Conservation (phyloP, 2,888 invertebrate species). For the Globia sparganii region DNA sequence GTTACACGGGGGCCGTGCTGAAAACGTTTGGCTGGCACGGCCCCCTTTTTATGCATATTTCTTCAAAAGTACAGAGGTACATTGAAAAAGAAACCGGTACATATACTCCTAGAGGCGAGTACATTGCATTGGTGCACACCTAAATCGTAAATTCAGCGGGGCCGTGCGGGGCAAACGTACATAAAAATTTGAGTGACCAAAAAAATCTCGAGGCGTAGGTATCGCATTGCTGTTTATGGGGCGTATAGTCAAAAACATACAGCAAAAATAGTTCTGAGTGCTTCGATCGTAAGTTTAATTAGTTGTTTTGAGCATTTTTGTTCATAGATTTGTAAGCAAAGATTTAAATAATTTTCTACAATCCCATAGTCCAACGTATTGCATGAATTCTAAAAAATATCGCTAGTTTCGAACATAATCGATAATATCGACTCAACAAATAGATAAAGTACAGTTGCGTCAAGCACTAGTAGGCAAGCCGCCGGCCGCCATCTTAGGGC, state of each 20-base stretch:
- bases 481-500: constrained; percentile 79
- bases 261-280: too few relatives aligned
- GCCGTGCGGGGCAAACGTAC: too few relatives aligned
- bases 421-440: constrained; percentile 63
- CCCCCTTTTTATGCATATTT: too few relatives aligned
- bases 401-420: constrained; percentile 36
- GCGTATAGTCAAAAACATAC: neutral
- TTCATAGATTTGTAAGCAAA: neutral
- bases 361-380: neutral
- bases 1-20: too few relatives aligned
- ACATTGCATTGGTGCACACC: too few relatives aligned
- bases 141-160: too few relatives aligned
- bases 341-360: neutral
- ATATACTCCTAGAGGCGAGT: too few relatives aligned
- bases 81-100: too few relatives aligned
- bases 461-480: constrained; percentile 66
- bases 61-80: too few relatives aligned
- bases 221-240: neutral
- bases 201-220: neutral
- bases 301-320: too few relatives aligned
- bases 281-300: neutral
- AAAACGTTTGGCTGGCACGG: too few relatives aligned
- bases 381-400: constrained; percentile 42
- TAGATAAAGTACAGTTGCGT: constrained; percentile 45
- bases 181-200: neutral